Conservation (phyloP, 2,113 vertebrate species). For the Corynorhinus townsendii region DNA sequence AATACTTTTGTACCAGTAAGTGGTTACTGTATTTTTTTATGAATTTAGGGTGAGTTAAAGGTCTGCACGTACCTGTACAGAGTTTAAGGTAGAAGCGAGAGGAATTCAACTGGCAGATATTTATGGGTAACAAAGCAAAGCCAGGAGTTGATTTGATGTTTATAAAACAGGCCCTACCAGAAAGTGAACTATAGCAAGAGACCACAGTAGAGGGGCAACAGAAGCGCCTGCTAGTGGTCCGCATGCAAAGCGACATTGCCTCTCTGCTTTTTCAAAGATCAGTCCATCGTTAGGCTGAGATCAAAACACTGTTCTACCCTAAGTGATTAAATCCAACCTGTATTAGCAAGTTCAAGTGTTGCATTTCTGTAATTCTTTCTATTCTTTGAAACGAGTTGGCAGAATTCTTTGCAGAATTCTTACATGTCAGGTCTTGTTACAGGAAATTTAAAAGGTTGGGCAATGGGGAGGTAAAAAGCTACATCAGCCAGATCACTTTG, state of each 20-base stretch:
- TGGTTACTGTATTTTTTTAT: neutral
- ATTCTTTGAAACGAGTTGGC: slow-evolving; percentile 44
- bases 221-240: neutral
- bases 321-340: slow-evolving; percentile 54
- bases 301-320: slow-evolving; percentile 11
- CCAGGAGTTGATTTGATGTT: neutral
- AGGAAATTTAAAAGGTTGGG: slow-evolving; percentile 15
- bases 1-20: neutral
- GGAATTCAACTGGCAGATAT: neutral
- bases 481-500: neutral
- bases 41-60: neutral
- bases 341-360: slow-evolving; percentile 35
- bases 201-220: neutral
- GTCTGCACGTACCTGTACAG: neutral
- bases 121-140: neutral
- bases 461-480: neutral
- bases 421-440: slow-evolving; percentile 46
- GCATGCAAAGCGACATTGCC: neutral
- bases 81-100: neutral
- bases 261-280: neutral
- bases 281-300: neutral
- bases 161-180: neutral
- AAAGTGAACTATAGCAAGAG: neutral
- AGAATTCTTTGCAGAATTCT: slow-evolving; percentile 12
- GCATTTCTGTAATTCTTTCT: slow-evolving; percentile 40